Percentiles rank a stretch among this genome's conserved stretches.
phyloP scores from a whole-genome alignment of 2,113 vertebrate genomes.

The Zosterops pallidus region DNA sequence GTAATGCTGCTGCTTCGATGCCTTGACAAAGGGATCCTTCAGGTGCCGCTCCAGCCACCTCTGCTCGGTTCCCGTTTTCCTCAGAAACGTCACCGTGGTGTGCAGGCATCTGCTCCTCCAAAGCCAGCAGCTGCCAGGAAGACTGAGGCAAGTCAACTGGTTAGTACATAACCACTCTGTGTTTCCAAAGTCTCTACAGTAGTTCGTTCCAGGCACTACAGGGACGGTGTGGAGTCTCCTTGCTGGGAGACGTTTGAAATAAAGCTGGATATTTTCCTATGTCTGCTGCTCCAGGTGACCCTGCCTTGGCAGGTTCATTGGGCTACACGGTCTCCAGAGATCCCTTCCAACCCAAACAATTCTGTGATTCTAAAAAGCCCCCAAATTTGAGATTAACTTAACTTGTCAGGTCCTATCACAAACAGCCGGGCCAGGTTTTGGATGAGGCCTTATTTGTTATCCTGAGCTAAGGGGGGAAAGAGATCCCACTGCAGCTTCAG shows the following conservation, averaged over 20 bases:
- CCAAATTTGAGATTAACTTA: background rate
- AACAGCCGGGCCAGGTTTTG: fast-evolving
- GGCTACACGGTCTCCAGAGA: background rate
- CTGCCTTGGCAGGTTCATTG: background rate
- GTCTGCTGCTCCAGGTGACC: background rate
- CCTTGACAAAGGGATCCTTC: slow-evolving; percentile 90
- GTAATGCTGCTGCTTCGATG: slow-evolving; percentile 75
- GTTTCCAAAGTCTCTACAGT: fast-evolving
- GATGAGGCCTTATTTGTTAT: fast-evolving
- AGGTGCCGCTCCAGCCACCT: slow-evolving; percentile 84
- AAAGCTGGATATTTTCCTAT: too few species aligned
- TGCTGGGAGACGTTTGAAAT: fast-evolving
- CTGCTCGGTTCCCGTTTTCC: slow-evolving; percentile 75
- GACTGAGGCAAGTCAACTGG: background rate
- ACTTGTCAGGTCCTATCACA: background rate
- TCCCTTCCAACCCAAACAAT: background rate
- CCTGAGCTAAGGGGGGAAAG: fast-evolving
- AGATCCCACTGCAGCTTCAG: fast-evolving
- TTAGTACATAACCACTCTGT: background rate
- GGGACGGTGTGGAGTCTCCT: too few species aligned
- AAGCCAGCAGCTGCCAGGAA: background rate
- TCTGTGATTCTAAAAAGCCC: background rate
- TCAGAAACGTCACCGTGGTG: background rate
- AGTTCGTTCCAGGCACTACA: background rate
- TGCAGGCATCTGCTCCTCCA: slow-evolving; percentile 64